phyloP scores from a whole-genome alignment of 2,797 vertebrate genomes.

The Neomorphus geoffroyi region DNA sequence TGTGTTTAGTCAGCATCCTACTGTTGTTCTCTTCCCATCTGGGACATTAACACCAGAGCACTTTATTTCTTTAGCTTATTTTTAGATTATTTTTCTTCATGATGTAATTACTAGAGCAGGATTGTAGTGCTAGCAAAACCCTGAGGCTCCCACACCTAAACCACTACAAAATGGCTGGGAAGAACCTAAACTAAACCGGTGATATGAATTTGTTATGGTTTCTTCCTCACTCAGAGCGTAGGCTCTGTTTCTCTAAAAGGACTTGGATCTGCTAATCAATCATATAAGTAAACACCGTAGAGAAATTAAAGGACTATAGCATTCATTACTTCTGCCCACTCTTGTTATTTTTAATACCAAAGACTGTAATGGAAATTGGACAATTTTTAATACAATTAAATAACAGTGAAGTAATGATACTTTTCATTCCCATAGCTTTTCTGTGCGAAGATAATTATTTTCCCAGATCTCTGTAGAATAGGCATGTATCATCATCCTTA shows the following conservation, averaged over 20 bases:
- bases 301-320: background rate
- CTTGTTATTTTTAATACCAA: background rate
- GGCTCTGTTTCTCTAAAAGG: background rate
- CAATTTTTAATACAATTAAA: constrained; percentile 39
- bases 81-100: background rate
- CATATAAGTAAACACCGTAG: background rate
- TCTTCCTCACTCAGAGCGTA: background rate
- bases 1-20: background rate
- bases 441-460: constrained; percentile 43
- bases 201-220: background rate
- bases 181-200: background rate
- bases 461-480: constrained; percentile 28
- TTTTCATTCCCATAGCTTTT: constrained; percentile 37
- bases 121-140: background rate
- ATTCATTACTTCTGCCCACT: background rate
- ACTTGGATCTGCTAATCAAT: background rate
- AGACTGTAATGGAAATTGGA: background rate
- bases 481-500: constrained; percentile 2
- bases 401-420: constrained; percentile 28
- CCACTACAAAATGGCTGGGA: background rate
- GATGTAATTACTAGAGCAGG: background rate
- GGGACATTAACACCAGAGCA: background rate
- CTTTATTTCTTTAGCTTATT: background rate
- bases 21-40: background rate
- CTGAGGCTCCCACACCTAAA: background rate